These are phyloP conservation scores for Marasmarcha lunaedactyla DNA, from an alignment of 2,888 invertebrate genomes.

Conservation along the genomic window DNA sequence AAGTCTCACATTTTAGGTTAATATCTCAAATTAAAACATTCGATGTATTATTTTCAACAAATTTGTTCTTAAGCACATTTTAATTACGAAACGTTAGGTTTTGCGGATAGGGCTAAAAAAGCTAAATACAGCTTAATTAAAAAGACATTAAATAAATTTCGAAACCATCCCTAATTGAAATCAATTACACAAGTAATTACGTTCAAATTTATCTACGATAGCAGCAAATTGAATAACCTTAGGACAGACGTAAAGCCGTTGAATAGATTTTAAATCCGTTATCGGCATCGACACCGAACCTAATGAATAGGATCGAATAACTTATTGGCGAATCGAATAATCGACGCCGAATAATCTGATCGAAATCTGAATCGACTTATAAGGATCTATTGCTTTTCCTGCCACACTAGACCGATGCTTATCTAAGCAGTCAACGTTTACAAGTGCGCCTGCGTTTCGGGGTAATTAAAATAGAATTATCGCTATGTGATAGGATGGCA, in stretches of 20 bases:
- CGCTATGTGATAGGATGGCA: too few species aligned
- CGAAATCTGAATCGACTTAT: conserved; percentile 58
- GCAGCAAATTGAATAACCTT: background rate
- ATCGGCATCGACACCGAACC: conserved; percentile 36
- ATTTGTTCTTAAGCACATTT: too few species aligned
- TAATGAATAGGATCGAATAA: conserved; percentile 64
- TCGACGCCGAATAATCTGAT: conserved; percentile 64
- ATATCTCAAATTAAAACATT: too few species aligned
- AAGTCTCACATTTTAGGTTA: too few species aligned
- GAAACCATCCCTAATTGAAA: too few species aligned
- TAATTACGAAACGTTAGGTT: too few species aligned
- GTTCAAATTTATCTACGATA: background rate
- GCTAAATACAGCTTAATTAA: too few species aligned
- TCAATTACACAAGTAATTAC: too few species aligned
- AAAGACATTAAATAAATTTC: too few species aligned
- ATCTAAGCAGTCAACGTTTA: conserved; percentile 14
- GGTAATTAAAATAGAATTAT: background rate
- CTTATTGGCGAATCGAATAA: conserved; percentile 61
- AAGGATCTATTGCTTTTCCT: conserved; percentile 49
- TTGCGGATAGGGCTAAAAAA: too few species aligned
- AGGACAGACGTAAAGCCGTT: conserved; percentile 27
- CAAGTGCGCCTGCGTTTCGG: background rate
- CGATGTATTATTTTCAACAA: too few species aligned
- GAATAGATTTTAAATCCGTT: conserved; percentile 50
- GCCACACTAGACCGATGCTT: conserved; percentile 16